Evolutionary conservation across 2,888 invertebrate species (phyloP).

Genomic region (Anthrax anthrax): DNA sequence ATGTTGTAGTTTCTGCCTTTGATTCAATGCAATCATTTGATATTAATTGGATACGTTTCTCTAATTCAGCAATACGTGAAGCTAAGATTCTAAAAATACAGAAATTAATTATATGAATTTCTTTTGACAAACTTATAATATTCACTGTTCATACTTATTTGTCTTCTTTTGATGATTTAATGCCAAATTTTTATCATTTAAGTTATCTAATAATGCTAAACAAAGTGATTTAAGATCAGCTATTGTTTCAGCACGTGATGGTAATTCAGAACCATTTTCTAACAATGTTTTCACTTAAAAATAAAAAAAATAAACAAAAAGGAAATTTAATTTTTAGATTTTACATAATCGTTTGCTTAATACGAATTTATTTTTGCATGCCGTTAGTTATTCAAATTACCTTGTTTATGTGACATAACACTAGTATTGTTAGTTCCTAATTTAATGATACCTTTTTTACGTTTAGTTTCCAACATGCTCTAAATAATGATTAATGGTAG

Average conservation of each 20-base stretch:
- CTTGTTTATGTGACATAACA: conserved; percentile 70
- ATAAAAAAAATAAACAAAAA: conserved; percentile 1
- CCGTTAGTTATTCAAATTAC: conserved; percentile 31
- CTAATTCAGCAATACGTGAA: conserved; percentile 65
- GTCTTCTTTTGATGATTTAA: conserved; percentile 74
- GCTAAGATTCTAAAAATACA: conserved; percentile 52
- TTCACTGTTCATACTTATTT: conserved; percentile 53
- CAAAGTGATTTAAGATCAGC: conserved; percentile 65
- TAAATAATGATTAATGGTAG: conserved; percentile 22
- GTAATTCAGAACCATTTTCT: conserved; percentile 45
- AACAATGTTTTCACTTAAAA: conserved; percentile 58
- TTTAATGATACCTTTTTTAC: conserved; percentile 54
- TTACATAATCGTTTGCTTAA: neutral
- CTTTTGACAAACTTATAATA: too few relatives aligned
- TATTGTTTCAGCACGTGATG: conserved; percentile 50
- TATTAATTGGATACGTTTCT: conserved; percentile 53
- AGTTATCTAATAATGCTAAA: conserved; percentile 62
- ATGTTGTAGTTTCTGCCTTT: conserved; percentile 14
- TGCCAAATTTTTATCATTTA: conserved; percentile 75
- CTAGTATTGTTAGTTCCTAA: conserved; percentile 51
- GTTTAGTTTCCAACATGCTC: conserved; percentile 57
- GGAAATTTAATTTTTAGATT: neutral
- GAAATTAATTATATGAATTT: too few relatives aligned
- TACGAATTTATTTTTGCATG: neutral
- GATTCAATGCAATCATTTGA: conserved; percentile 39